These are phyloP conservation scores for Psittacula cyanocephala DNA, from an alignment of 2,113 vertebrate species.

Conservation along the genomic window DNA sequence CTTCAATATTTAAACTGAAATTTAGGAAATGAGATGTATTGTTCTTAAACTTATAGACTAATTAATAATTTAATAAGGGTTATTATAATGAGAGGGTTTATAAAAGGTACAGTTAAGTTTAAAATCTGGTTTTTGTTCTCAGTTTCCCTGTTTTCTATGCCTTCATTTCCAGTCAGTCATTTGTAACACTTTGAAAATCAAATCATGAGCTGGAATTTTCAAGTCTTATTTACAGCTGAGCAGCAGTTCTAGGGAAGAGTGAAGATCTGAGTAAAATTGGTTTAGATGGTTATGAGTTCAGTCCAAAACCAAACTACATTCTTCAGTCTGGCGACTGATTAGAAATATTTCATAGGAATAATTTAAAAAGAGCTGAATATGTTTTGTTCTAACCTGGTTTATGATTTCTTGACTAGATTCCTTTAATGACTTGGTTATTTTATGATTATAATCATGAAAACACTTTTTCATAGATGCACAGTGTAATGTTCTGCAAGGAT, in stretches of 20 bases:
- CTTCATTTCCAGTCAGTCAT: not conserved
- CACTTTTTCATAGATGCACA: not conserved
- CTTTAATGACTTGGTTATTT: not conserved
- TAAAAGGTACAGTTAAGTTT: not conserved
- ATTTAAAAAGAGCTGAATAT: not conserved
- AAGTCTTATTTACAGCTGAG: not conserved
- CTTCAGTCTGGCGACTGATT: not conserved
- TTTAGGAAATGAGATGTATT: not conserved
- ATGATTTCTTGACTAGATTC: not conserved
- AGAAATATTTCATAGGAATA: not conserved
- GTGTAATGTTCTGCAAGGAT: not conserved
- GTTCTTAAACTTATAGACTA: not conserved
- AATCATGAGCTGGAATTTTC: slow-evolving; percentile 17
- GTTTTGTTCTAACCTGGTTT: not conserved
- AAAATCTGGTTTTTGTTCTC: not conserved
- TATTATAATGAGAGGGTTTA: not conserved
- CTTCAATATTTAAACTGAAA: slow-evolving; percentile 28
- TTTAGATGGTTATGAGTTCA: not conserved
- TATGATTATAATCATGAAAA: not conserved
- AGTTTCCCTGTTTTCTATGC: not conserved
- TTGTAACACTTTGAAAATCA: not conserved
- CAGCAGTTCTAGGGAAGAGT: not conserved
- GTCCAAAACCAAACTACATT: not conserved
- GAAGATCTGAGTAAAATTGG: not conserved
- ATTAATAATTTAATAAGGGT: not conserved